Evolutionary conservation across 2,797 vertebrate genomes (phyloP).

Genomic region (Pterois miles): DNA sequence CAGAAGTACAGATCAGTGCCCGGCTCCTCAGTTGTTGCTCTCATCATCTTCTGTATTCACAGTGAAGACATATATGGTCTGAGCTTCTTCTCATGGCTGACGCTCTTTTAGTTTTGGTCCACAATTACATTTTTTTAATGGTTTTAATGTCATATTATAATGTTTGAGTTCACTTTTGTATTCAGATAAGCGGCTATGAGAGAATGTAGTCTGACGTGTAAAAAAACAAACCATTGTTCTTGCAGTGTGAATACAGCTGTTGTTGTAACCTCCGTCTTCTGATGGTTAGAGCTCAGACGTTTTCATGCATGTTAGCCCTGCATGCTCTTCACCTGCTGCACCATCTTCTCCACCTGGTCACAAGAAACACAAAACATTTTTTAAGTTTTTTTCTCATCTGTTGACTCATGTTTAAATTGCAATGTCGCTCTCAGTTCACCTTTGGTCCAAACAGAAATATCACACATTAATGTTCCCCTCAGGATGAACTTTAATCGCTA

Average conservation of each 20-base stretch:
- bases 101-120: neutral
- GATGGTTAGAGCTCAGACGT: neutral
- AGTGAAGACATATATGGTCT: neutral
- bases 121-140: accelerated
- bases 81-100: neutral
- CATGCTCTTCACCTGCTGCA: neutral
- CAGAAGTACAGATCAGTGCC: conserved; percentile 54
- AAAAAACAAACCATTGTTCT: neutral
- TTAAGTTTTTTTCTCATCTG: too few species aligned
- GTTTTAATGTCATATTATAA: neutral
- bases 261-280: conserved; percentile 3
- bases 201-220: neutral
- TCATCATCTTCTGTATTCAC: conserved; percentile 33
- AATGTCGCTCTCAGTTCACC: neutral
- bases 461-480: neutral
- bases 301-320: neutral
- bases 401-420: neutral
- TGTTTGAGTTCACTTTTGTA: neutral
- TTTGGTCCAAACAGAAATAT: neutral
- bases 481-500: neutral
- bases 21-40: conserved; percentile 26
- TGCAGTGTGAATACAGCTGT: conserved; percentile 20
- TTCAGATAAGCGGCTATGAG: neutral
- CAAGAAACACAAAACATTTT: conserved; percentile 6
- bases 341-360: conserved; percentile 36